These are phyloP conservation scores for zebrafish (Danio rerio) DNA, from an alignment of 2,113 vertebrate genomes.

Conservation along the genomic window DNA sequence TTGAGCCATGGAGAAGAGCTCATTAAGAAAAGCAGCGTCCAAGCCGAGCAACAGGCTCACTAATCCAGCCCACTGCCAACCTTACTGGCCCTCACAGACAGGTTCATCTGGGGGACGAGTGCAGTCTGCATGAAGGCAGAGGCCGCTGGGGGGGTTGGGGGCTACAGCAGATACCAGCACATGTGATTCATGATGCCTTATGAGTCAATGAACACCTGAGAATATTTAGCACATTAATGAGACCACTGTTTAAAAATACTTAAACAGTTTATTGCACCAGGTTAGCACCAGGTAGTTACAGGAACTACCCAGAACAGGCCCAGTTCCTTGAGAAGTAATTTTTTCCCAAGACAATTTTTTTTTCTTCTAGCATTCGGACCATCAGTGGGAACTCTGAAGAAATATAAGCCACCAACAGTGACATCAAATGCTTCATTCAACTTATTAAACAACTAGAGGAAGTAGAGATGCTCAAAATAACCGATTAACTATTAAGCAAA, in stretches of 20 bases:
- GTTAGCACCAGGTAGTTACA: no score
- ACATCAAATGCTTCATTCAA: no score
- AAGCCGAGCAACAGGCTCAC: conserved; percentile 49
- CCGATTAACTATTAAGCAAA: no score
- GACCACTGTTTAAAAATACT: not conserved
- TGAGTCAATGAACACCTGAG: conserved; percentile 11
- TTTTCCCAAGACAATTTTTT: no score
- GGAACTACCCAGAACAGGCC: no score
- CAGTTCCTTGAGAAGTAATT: no score
- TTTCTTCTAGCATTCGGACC: no score
- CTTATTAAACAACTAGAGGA: no score
- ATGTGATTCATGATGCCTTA: conserved; percentile 48
- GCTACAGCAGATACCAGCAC: conserved; percentile 5
- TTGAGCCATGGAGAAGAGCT: conserved; percentile 62
- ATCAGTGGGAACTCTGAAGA: no score
- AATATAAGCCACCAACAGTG: no score
- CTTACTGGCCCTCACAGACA: conserved; percentile 64
- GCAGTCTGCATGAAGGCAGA: conserved; percentile 71
- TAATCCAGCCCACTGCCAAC: conserved; percentile 75
- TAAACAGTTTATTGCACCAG: no score
- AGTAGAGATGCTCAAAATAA: no score
- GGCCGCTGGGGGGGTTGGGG: not conserved
- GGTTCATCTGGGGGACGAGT: conserved; percentile 79
- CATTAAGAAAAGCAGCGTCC: conserved; percentile 57
- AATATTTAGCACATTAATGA: conserved; percentile 1